Evolutionary conservation across 2,797 vertebrate species (phyloP), one percentile per base, ranked within the genome.

Genomic region (Helostoma temminkii): DNA sequence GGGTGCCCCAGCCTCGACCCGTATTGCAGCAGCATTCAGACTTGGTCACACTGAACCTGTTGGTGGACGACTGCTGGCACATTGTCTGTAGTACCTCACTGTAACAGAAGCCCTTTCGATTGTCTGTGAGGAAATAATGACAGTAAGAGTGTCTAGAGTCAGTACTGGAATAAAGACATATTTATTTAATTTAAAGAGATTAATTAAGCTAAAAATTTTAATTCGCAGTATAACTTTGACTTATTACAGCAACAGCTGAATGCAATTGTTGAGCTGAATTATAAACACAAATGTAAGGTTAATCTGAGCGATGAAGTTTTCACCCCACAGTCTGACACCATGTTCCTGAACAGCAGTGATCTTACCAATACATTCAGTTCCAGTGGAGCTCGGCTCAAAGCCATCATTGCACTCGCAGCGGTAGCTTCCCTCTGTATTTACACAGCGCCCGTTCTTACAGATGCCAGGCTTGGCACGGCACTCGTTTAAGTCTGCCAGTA

Each of bases 1-100:
- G 94, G 1, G 94, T 91, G 0, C 97, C 96, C 97, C 97, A 99
- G 65, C 95, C 95, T 7, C 96, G 95, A 10, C 96, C 96, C 0
- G 84, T 90, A 37, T 95, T 95, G 34, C 97, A 98, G 91, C 97
- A 99, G 91, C 97, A 99, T 90, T 96, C 94, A 0, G 96, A 96
- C 63, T 96, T 97, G 80, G 96, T 96, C 61, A 97, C 95, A 2
- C 93, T 94, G 88, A 96, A 93, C 21, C 95, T 93, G 84, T 95
- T 95, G 84, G 95, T 96, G 65, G 95, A 96, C 0, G 88, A 93
- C 88, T 96, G 94, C 89, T 96, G 97, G 87, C 97, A 99, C 93
- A 94, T 91, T 0, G 95, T 96, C 86, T 98, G 96, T 59, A 98
- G 93, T 1, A 95, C 96, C 85, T 98, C 96, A 0, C 87, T 91